Percentiles rank a stretch among this genome's conserved stretches.
Evolutionary conservation across 2,888 invertebrate genomes (phyloP).

Genomic region (Meteorus colon): DNA sequence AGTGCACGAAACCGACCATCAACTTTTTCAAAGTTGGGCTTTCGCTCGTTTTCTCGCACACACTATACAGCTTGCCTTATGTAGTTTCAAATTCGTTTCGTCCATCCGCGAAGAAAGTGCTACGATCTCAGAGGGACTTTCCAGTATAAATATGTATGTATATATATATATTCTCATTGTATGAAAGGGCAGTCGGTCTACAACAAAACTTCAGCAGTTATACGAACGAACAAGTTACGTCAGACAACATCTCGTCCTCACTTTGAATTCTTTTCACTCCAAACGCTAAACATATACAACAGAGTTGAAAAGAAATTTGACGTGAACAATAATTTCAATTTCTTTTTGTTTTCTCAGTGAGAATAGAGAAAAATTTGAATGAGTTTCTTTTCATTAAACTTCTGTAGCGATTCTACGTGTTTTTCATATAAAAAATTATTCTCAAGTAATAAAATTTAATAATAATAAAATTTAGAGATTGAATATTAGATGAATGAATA

Average conservation of each 20-base stretch:
- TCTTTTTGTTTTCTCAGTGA: no score
- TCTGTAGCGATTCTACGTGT: no score
- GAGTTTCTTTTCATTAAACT: no score
- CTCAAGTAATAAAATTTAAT: no score
- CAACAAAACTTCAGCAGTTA: slow-evolving; percentile 43
- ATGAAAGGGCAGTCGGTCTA: not conserved
- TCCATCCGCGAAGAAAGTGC: slow-evolving; percentile 36
- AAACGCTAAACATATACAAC: not conserved
- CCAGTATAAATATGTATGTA: not conserved
- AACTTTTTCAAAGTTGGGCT: slow-evolving; percentile 19
- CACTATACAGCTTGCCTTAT: slow-evolving; percentile 25
- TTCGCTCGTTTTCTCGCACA: not conserved
- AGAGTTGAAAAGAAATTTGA: no score
- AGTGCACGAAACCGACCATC: slow-evolving; percentile 38
- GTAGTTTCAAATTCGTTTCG: slow-evolving; percentile 42
- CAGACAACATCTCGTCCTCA: not conserved
- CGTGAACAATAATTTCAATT: no score
- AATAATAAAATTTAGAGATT: no score
- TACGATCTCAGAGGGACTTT: slow-evolving; percentile 30
- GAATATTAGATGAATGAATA: no score
- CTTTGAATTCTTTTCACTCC: not conserved
- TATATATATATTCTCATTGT: not conserved
- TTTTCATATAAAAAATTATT: not conserved
- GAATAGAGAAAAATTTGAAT: no score
- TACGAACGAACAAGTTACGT: slow-evolving; percentile 16